A percentile compares a stretch with the other conserved stretches of the same genome.
phyloP scores from a whole-genome alignment of 2,113 vertebrate genomes.

The Burhinus bistriatus region DNA sequence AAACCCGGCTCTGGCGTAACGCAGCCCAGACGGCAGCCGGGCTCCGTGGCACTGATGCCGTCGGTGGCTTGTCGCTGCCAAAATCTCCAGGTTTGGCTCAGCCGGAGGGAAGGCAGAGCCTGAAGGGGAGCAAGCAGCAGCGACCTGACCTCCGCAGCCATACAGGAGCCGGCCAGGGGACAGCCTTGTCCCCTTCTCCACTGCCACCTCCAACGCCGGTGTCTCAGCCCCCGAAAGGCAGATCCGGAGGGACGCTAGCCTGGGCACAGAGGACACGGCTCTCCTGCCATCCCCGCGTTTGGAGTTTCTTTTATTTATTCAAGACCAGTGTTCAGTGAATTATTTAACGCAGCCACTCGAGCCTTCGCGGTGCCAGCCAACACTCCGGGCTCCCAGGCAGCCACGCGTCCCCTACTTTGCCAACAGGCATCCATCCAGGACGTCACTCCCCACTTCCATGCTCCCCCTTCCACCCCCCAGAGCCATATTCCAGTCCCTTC shows the following conservation, averaged over 20 bases:
- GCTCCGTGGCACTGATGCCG: accelerated
- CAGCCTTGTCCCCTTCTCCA: neutral
- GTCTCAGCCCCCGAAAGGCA: accelerated
- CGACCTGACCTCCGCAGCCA: accelerated
- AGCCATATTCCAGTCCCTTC: neutral
- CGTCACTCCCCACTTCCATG: accelerated
- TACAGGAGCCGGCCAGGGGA: neutral
- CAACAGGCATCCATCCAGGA: neutral
- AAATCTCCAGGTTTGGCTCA: neutral
- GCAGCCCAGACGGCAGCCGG: neutral
- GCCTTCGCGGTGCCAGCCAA: neutral
- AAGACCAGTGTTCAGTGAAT: neutral
- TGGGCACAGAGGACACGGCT: accelerated
- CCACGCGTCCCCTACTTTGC: neutral
- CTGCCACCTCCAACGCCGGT: neutral
- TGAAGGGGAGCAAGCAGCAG: accelerated
- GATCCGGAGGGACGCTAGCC: too few relatives aligned
- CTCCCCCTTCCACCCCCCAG: too few relatives aligned
- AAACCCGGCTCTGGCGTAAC: accelerated
- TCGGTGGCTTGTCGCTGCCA: neutral
- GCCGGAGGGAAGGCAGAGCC: accelerated
- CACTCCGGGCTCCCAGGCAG: too few relatives aligned
- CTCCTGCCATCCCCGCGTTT: neutral
- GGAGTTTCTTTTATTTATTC: constrained; percentile 46
- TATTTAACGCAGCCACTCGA: neutral